A percentile compares a stretch with the other conserved stretches of the same genome.
Evolutionary conservation across 2,797 vertebrate species (phyloP).

Genomic region (Mormyrops boulengeri): DNA sequence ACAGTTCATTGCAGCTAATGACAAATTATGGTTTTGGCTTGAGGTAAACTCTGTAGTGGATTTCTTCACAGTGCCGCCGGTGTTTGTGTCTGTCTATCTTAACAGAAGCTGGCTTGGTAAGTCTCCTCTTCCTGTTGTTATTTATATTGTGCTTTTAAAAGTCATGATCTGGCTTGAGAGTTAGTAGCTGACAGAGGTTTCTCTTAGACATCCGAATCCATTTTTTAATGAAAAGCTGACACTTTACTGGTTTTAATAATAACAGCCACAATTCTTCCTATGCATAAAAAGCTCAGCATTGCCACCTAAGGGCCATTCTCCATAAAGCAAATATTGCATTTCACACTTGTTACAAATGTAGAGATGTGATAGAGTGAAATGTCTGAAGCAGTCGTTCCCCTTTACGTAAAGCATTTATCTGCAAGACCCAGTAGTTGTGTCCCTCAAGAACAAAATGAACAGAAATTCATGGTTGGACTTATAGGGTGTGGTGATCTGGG

Average conservation of each 20-base stretch:
- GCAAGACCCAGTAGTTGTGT: neutral
- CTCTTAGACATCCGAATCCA: neutral
- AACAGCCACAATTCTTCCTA: neutral
- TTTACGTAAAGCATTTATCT: neutral
- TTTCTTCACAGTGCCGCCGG: constrained; percentile 95
- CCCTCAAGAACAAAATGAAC: neutral
- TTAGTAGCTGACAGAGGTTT: neutral
- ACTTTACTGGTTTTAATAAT: neutral
- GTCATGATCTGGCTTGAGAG: neutral
- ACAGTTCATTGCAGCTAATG: constrained; percentile 97
- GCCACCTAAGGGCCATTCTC: constrained; percentile 13
- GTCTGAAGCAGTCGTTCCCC: neutral
- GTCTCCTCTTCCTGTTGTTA: constrained; percentile 40
- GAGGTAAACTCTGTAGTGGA: constrained; percentile 97
- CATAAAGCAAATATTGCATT: neutral
- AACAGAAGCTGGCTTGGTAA: constrained; percentile 98
- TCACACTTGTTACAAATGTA: neutral
- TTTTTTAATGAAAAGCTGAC: neutral
- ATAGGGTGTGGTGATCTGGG: neutral
- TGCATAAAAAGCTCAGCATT: neutral
- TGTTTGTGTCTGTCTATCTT: constrained; percentile 95
- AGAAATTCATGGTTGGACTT: neutral
- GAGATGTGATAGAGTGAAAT: neutral
- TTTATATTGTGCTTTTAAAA: neutral
- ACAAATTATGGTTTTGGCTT: constrained; percentile 98